phyloP scores from a whole-genome alignment of 2,797 vertebrate genomes.

The Pangasius sanitwongsei region DNA sequence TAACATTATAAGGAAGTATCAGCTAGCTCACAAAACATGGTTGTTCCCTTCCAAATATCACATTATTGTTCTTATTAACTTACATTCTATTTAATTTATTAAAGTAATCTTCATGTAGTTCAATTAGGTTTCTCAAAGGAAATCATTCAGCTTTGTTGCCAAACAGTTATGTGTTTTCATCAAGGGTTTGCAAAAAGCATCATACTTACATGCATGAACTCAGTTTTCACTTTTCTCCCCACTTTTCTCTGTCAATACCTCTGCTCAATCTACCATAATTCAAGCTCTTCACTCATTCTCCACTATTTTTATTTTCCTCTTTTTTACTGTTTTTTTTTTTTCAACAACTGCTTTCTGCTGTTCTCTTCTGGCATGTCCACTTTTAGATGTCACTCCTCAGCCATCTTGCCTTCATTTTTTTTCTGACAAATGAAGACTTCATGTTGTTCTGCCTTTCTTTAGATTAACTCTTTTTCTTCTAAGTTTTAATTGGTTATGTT shows the following conservation, averaged over 20 bases:
- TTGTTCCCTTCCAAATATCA: background rate
- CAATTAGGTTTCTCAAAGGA: background rate
- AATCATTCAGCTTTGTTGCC: conserved; percentile 52
- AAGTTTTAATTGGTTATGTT: background rate
- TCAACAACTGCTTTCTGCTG: conserved; percentile 3
- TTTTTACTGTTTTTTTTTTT: conserved; percentile 5
- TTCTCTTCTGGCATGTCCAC: conserved; percentile 19
- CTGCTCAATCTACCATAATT: background rate
- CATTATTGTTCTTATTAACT: background rate
- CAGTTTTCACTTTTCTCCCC: conserved; percentile 10
- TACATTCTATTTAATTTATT: background rate
- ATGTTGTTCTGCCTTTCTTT: conserved; percentile 31
- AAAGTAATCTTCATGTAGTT: background rate
- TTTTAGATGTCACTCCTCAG: conserved; percentile 66
- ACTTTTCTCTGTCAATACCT: conserved; percentile 2
- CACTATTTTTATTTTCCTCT: conserved; percentile 49
- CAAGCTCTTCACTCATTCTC: background rate
- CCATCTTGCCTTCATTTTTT: conserved; percentile 80
- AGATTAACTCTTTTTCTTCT: conserved; percentile 15
- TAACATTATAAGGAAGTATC: background rate
- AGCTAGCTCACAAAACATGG: background rate
- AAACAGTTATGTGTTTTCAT: conserved; percentile 53
- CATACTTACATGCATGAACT: conserved; percentile 38
- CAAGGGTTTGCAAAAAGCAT: conserved; percentile 55
- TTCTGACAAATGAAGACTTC: conserved; percentile 77